Evolutionary conservation across 2,797 vertebrate genomes (phyloP).

Genomic region (Sardinella longiceps): DNA sequence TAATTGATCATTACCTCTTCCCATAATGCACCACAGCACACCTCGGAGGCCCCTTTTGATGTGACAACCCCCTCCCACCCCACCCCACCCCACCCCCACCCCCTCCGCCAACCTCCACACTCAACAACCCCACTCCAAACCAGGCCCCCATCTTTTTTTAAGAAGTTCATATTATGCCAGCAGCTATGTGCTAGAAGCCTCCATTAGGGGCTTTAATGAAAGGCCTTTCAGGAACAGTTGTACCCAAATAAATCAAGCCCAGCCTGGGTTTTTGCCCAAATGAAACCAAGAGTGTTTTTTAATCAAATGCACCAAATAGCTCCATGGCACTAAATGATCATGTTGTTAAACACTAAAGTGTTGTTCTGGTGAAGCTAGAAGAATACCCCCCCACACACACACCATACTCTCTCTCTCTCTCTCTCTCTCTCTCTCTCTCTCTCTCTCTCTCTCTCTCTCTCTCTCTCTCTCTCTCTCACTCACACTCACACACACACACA

Average conservation of each 20-base stretch:
- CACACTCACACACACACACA: no score
- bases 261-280: no score
- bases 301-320: not conserved
- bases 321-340: not conserved
- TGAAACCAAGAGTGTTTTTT: not conserved
- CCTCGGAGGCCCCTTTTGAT: conserved; percentile 64
- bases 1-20: conserved; percentile 58
- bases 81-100: no score
- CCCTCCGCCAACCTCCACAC: not conserved
- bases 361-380: not conserved
- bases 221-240: not conserved
- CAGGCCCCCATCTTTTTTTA: conserved; percentile 27
- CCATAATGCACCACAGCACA: conserved; percentile 57
- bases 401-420: no score
- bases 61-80: conserved; percentile 49
- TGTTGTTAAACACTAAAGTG: not conserved
- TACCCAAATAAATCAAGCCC: no score
- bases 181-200: conserved; percentile 7
- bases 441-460: no score
- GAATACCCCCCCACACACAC: no score
- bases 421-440: no score
- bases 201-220: not conserved
- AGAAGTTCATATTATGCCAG: not conserved
- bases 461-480: no score
- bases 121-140: not conserved